Evolutionary conservation across 1,140 invertebrate species (phyloP), one percentile per base, ranked within the genome.

Genomic region (Cheumatopsyche charites): DNA sequence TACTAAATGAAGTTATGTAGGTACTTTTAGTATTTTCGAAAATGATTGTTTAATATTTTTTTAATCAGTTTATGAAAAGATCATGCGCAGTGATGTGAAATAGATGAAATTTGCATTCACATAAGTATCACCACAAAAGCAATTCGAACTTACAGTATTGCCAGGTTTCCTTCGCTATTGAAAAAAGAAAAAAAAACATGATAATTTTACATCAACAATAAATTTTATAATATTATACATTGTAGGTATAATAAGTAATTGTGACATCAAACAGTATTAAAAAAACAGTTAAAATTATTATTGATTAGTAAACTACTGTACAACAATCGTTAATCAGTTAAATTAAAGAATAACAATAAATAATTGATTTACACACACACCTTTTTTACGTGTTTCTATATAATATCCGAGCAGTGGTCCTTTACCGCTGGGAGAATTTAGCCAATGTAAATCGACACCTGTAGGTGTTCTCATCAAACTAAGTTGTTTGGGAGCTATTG

Each of bases 401-500:
- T 97, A 92, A 82, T 98, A 98, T 0, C 96, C 96, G 13, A 93
- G 82, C 73, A 98, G 92, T 7, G 93, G 91, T 0, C 91, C 92
- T 77, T 90, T 89, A 1, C 94, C 94, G n/a, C 90, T 91, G 47
- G 90, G 87, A 17, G 92, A 91, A 83, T 97, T 97, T 41, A 87
- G 85, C 97, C 97, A 98, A 62, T 90, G 88, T 75, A 98, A 84
- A 77, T 91, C 91, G 41, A 98, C 90, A 78, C 90, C 91, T 2
- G 92, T 92, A n/a, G 91, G 87, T 19, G 92, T 93, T 81, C 92
- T 92, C 11, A 87, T 85, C 2, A 97, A 79, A 15, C 80, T 85
- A 1, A 97, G 86, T 78, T 90, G 88, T 58, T 87, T 89, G 0
- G 93, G 92, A 15, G 89, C 84, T 41, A 88, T 88, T 15, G 97